Evolutionary conservation across 2,113 vertebrate genomes (phyloP).

Genomic region (Oenanthe oenanthe): DNA sequence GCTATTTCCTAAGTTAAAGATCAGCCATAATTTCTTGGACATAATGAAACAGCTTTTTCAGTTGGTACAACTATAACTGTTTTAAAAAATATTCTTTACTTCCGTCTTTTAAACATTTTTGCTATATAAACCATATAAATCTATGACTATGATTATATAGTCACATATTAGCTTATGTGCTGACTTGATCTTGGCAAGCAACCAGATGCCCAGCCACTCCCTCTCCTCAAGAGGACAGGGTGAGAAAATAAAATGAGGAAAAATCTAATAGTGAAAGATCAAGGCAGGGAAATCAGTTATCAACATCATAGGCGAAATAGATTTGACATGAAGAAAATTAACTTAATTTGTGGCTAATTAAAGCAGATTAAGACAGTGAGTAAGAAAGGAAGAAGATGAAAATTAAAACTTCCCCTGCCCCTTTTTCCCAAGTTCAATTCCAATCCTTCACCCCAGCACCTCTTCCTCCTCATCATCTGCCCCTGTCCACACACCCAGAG

Average conservation of each 20-base stretch:
- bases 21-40: neutral
- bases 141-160: neutral
- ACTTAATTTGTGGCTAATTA: neutral
- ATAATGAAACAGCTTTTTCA: neutral
- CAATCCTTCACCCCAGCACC: neutral
- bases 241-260: neutral
- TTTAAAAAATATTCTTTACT: neutral
- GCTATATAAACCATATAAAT: neutral
- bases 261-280: neutral
- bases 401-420: neutral
- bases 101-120: neutral
- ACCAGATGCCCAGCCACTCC: neutral
- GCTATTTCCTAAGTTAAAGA: neutral
- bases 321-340: neutral
- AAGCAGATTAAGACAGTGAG: neutral
- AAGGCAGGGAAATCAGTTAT: neutral
- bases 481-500: rapidly evolving
- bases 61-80: neutral
- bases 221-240: neutral
- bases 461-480: neutral
- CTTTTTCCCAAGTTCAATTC: neutral
- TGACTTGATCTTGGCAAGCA: neutral
- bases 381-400: neutral
- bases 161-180: neutral
- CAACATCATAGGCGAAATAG: neutral